Conservation (phyloP, 2,113 vertebrate genomes). For the Clarias macrocephalus region DNA sequence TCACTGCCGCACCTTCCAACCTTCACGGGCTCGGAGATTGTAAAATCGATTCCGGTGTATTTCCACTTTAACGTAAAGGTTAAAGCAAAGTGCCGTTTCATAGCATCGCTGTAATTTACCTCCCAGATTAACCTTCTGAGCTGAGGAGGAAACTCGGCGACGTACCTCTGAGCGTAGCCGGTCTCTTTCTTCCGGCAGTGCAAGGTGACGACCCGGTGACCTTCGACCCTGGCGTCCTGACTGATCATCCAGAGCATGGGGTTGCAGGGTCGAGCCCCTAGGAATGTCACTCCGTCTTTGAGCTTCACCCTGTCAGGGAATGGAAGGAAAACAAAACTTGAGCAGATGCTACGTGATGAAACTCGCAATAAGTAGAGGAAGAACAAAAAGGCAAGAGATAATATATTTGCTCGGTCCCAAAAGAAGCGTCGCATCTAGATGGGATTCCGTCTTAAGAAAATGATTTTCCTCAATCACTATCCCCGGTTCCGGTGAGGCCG, state of each 20-base stretch:
- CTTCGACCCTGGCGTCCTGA: constrained; percentile 74
- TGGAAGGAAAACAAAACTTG: background rate
- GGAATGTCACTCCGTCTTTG: constrained; percentile 83
- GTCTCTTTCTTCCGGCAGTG: constrained; percentile 81
- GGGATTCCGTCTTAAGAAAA: background rate
- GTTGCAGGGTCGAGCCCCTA: constrained; percentile 82
- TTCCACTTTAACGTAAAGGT: background rate
- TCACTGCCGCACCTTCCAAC: background rate
- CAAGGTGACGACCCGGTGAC: constrained; percentile 80
- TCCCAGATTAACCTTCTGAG: background rate
- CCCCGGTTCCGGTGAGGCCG: background rate
- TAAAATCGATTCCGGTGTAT: background rate
- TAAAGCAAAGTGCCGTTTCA: background rate
- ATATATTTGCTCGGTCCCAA: background rate
- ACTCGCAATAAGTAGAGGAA: background rate
- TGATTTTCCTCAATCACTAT: background rate
- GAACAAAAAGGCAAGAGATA: background rate
- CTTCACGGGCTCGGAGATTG: background rate
- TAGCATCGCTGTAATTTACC: background rate
- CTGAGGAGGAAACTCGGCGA: background rate
- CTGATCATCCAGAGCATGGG: constrained; percentile 84
- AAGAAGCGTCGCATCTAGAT: background rate
- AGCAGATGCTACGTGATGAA: background rate
- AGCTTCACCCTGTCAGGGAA: constrained; percentile 82
- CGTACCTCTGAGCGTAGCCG: constrained; percentile 76